Percentiles rank a stretch among this genome's conserved stretches.
Evolutionary conservation across 2,113 vertebrate species (phyloP).

Genomic region (Corvus cornix): DNA sequence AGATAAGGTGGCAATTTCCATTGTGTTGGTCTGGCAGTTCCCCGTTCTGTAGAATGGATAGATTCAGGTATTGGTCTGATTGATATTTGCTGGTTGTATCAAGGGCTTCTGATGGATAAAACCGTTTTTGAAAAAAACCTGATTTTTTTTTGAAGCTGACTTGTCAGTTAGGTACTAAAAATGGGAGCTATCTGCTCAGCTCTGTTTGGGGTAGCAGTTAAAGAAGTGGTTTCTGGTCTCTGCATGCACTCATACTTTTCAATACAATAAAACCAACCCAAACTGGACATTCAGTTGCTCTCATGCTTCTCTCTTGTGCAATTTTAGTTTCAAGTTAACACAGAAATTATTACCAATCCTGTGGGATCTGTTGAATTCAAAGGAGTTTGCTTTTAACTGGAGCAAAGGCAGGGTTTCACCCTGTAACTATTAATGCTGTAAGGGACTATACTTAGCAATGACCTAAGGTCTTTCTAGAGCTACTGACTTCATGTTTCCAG

Average conservation of each 20-base stretch:
- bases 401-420: background rate
- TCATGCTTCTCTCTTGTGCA: background rate
- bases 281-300: background rate
- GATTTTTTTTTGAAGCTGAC: background rate
- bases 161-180: background rate
- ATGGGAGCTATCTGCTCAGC: background rate
- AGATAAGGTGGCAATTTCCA: background rate
- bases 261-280: background rate
- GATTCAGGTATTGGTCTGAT: background rate
- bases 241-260: background rate
- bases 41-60: background rate
- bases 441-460: conserved; percentile 63
- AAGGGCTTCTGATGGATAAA: background rate
- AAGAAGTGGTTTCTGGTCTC: background rate
- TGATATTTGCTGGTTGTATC: background rate
- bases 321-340: conserved; percentile 16
- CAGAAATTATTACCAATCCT: background rate
- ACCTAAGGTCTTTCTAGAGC: conserved; percentile 52
- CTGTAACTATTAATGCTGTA: background rate
- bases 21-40: background rate
- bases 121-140: background rate
- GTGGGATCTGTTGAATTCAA: background rate
- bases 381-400: background rate
- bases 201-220: background rate
- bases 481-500: conserved; percentile 6